These are phyloP conservation scores for Phocides pigmalion DNA, from an alignment of 1,140 invertebrate genomes.

Conservation along the genomic window DNA sequence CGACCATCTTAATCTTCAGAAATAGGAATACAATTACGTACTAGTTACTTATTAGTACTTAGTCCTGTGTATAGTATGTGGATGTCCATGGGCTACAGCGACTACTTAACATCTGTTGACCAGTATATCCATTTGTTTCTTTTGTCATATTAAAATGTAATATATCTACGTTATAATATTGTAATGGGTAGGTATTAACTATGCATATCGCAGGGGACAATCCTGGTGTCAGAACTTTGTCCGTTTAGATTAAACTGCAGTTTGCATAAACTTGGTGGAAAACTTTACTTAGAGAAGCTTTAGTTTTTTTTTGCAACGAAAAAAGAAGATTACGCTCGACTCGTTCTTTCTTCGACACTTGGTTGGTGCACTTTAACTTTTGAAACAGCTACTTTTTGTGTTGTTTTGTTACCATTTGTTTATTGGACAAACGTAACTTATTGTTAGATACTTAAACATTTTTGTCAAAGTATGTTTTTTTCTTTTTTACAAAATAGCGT, in stretches of 20 bases:
- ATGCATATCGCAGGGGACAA: neutral
- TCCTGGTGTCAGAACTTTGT: conserved; percentile 8
- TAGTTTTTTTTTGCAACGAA: conserved; percentile 16
- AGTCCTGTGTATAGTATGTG: too few species aligned
- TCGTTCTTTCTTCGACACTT: conserved; percentile 7
- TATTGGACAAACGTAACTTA: neutral
- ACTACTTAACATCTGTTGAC: too few species aligned
- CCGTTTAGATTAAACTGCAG: conserved; percentile 26
- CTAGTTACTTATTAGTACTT: too few species aligned
- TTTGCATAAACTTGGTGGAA: conserved; percentile 17
- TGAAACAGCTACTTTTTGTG: conserved; percentile 17
- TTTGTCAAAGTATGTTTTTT: too few species aligned
- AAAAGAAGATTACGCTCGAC: conserved; percentile 21
- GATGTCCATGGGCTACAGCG: too few species aligned
- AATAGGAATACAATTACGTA: too few species aligned
- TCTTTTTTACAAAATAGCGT: too few species aligned
- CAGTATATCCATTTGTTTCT: too few species aligned
- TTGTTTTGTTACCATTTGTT: conserved; percentile 18
- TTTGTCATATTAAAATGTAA: too few species aligned
- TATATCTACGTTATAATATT: too few species aligned
- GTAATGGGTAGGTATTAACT: neutral
- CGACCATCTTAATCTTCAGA: too few species aligned
- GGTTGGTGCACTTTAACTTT: conserved; percentile 24
- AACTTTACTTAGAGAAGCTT: conserved; percentile 17
- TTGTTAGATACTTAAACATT: too few species aligned